Conservation (phyloP, 1,140 invertebrate species). For the Caenorhabditis latens region DNA sequence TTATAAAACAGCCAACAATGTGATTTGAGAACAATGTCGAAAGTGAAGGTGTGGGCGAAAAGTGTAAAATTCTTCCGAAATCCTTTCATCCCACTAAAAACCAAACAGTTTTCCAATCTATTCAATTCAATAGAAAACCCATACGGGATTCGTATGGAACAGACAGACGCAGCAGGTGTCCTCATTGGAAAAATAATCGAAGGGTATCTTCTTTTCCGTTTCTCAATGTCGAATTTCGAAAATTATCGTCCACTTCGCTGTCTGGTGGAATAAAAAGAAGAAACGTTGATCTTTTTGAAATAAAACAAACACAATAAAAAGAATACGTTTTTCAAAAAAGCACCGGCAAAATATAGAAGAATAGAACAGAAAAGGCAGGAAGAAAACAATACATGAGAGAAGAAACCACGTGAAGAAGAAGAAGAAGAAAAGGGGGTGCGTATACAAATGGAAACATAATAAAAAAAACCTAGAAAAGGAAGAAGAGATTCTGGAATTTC, state of each 20-base stretch:
- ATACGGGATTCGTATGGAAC: not conserved
- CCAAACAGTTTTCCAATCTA: slow-evolving; percentile 16
- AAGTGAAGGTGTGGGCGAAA: no score
- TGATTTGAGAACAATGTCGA: no score
- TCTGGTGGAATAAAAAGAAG: not conserved
- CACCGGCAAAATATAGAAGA: slow-evolving; percentile 45
- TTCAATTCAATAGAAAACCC: not conserved
- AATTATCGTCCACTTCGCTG: not conserved
- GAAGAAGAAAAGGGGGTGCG: not conserved
- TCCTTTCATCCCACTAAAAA: not conserved
- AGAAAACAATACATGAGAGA: slow-evolving; percentile 34
- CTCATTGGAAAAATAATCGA: slow-evolving; percentile 1
- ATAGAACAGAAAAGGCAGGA: slow-evolving; percentile 3
- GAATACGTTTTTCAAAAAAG: slow-evolving; percentile 17
- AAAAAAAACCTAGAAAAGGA: not conserved
- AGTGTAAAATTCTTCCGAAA: not conserved
- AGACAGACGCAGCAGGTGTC: slow-evolving; percentile 11
- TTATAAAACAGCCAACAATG: no score
- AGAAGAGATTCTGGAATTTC: slow-evolving; percentile 47
- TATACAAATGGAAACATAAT: not conserved
- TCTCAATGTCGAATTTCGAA: slow-evolving; percentile 44
- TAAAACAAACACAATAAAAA: slow-evolving; percentile 7
- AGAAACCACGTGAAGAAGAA: slow-evolving; percentile 34
- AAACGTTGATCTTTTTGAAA: not conserved
- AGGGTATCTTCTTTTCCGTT: not conserved